Evolutionary conservation across 2,888 invertebrate genomes (phyloP), one percentile per base, ranked within the genome.

Genomic region (Teleogryllus oceanicus): DNA sequence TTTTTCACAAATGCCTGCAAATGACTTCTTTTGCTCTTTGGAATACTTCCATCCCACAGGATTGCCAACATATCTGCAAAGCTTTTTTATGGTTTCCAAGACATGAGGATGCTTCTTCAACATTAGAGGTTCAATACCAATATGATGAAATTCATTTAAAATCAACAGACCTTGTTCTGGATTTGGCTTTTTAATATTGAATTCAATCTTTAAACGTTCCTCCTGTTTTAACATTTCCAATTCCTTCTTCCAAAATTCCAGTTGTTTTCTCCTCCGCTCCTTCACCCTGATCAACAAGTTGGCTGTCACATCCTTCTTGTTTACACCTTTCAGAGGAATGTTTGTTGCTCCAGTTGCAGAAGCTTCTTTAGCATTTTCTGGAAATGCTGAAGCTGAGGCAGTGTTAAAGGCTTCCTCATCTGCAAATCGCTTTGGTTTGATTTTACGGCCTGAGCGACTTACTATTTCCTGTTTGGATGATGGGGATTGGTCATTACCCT

Each of bases 51-150:
- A 62, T 62, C 16, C n/a, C 13, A 62, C 37, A 5, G 37, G 13
- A 62, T 62, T 62, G 62, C 62, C 62, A 62, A n/a, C n/a, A 62
- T 62, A 62, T 62, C 11, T 62, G 16, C n/a, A 18, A 62, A 62
- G 13, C 81, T 94, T 90, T 84, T 93, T 92, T 79, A 95, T 90
- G 0, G 94, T 95, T 84, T 94, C 93, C 77, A 96, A 90, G 83
- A 94, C 91, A 77, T 92, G 91, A 0, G 95, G 93, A 88, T 95
- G 94, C 83, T 95, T 95, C 80, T 94, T 90, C 76, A 96, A 86
- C 93, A 95, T 94, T 37, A 95, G 86, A 1, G 92, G 91, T 82
- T 92, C 92, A 37, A 94, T 85, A 10, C 91, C 87, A 81, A 93
- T 85, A 11, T 89, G 89, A 85, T 89, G 87, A 16, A 86, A 86